phyloP scores from a whole-genome alignment of 2,113 vertebrate species.

The Equus quagga region DNA sequence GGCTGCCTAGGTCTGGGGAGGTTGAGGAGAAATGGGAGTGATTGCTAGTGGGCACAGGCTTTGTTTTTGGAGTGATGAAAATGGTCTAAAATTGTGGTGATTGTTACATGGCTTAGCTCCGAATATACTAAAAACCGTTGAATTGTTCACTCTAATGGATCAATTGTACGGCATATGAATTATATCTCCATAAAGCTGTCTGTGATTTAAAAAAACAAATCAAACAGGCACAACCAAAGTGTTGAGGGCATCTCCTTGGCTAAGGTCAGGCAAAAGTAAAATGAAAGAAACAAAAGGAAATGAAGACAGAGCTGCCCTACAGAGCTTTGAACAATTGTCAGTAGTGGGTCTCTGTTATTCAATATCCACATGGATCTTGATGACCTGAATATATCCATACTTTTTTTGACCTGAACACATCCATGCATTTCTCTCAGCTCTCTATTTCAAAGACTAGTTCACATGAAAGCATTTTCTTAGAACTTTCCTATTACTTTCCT shows the following conservation, averaged over 20 bases:
- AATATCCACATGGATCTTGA: not conserved
- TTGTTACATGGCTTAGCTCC: not conserved
- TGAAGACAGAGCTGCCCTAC: not conserved
- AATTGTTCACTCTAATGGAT: not conserved
- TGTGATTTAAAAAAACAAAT: not conserved
- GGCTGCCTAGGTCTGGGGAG: not conserved
- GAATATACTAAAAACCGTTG: not conserved
- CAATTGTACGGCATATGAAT: not conserved
- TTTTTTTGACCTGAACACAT: not conserved
- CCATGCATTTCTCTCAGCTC: not conserved
- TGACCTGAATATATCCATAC: not conserved
- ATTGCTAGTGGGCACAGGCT: not conserved
- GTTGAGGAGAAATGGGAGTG: not conserved
- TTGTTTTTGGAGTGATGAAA: not conserved
- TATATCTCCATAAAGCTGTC: not conserved
- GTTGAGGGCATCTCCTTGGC: not conserved
- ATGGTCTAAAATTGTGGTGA: not conserved
- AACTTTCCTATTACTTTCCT: not conserved
- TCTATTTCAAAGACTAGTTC: conserved; percentile 11
- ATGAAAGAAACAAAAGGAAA: not conserved
- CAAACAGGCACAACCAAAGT: not conserved
- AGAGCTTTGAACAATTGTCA: not conserved
- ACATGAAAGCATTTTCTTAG: conserved; percentile 15
- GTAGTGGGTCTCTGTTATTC: not conserved
- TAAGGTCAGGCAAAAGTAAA: not conserved